Percentiles rank a stretch among this genome's conserved stretches.
These are phyloP conservation scores for Empidonax alnorum DNA, from an alignment of 2,113 vertebrate genomes.

Conservation along the genomic window DNA sequence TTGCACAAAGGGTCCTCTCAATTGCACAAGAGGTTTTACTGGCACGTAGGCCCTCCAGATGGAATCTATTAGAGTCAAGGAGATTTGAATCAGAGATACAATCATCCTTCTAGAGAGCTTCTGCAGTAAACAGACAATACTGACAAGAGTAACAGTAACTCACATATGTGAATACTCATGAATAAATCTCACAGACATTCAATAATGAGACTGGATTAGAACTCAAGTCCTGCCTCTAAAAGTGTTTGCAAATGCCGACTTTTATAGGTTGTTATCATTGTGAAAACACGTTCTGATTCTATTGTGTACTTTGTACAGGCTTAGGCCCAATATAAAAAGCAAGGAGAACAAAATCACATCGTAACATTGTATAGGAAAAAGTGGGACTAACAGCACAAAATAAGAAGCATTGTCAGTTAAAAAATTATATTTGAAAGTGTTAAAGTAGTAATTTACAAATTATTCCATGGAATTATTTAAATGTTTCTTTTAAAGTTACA, in stretches of 20 bases:
- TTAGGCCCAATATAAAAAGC: background rate
- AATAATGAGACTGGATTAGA: background rate
- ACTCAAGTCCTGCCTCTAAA: background rate
- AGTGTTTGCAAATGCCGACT: background rate
- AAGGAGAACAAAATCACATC: background rate
- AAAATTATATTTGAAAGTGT: background rate
- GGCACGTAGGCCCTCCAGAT: background rate
- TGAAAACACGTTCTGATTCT: background rate
- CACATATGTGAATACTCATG: background rate
- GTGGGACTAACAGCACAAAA: background rate
- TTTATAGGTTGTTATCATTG: background rate
- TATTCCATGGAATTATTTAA: background rate
- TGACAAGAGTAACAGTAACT: background rate
- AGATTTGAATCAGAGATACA: background rate
- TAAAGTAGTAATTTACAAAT: background rate
- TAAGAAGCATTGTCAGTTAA: background rate
- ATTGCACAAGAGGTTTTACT: background rate
- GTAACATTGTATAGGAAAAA: background rate
- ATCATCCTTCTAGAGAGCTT: background rate
- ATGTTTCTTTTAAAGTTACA: background rate
- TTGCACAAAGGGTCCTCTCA: background rate
- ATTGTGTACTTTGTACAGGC: background rate
- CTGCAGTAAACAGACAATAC: background rate
- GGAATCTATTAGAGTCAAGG: background rate
- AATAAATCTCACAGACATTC: background rate